Evolutionary conservation across 2,888 invertebrate genomes (phyloP).

Genomic region (Anticlea derivata): DNA sequence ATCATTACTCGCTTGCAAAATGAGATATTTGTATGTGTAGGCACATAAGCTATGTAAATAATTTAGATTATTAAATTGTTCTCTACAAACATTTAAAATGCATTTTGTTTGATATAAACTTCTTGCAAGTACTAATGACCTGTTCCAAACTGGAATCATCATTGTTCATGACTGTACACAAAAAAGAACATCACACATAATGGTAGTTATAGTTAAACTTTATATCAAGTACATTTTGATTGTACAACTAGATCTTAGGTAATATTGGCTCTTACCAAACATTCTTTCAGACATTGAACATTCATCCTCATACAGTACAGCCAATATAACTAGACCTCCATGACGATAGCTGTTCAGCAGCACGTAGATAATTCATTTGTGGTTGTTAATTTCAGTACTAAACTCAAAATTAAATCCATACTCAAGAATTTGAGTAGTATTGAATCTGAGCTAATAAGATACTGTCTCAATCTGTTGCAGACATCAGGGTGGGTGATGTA

Average conservation of each 20-base stretch:
- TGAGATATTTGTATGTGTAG: background rate
- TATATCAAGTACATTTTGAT: slow-evolving; percentile 36
- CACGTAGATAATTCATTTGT: background rate
- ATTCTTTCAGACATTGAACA: slow-evolving; percentile 19
- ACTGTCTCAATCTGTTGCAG: background rate
- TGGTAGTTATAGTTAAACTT: slow-evolving; percentile 59
- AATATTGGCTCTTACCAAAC: slow-evolving; percentile 74
- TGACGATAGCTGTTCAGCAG: background rate
- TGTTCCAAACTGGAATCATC: slow-evolving; percentile 33
- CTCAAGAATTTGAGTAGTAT: too few relatives aligned
- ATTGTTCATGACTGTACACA: slow-evolving; percentile 51
- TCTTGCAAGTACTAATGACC: slow-evolving; percentile 12
- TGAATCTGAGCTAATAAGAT: too few relatives aligned
- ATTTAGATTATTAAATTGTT: slow-evolving; percentile 19
- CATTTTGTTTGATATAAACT: slow-evolving; percentile 1
- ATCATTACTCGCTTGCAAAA: slow-evolving; percentile 7
- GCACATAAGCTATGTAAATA: slow-evolving; percentile 9
- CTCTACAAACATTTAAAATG: slow-evolving; percentile 33
- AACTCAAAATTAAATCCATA: too few relatives aligned
- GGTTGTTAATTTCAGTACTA: too few relatives aligned
- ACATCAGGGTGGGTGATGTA: background rate
- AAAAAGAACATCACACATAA: slow-evolving; percentile 54
- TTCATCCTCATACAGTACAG: slow-evolving; percentile 20
- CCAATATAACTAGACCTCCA: slow-evolving; percentile 8
- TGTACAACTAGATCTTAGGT: slow-evolving; percentile 80